Conservation (phyloP, 2,113 vertebrate genomes). For the Calypte anna region DNA sequence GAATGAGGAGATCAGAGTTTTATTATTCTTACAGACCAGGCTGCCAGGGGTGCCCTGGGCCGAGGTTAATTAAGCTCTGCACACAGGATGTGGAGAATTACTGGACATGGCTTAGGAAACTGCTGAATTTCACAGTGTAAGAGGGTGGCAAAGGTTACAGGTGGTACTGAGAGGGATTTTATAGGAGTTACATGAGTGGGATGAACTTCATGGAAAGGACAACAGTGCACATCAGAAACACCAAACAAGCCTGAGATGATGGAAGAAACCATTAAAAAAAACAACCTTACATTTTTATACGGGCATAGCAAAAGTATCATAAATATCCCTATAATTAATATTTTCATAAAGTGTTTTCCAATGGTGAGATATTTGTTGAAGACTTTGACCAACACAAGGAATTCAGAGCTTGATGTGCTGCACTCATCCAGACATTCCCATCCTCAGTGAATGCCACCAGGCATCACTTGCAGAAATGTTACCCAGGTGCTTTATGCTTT, state of each 20-base stretch:
- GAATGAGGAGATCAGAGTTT: neutral
- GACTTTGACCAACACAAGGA: neutral
- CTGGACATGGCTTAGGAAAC: neutral
- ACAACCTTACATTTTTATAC: neutral
- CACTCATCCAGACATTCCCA: neutral
- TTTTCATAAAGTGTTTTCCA: neutral
- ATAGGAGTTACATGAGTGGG: neutral
- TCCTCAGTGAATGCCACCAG: neutral
- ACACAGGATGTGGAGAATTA: neutral
- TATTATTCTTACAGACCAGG: neutral
- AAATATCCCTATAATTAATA: neutral
- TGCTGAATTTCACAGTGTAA: neutral
- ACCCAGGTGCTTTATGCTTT: neutral
- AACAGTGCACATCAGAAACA: neutral
- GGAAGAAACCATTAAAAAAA: neutral
- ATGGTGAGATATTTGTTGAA: neutral
- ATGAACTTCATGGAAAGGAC: neutral
- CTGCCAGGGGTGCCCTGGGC: accelerated
- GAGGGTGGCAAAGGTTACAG: neutral
- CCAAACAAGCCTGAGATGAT: neutral
- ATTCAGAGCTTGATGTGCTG: neutral
- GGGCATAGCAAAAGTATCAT: neutral
- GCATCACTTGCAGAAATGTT: neutral
- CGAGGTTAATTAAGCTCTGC: neutral
- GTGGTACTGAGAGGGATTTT: neutral